Conservation (phyloP, 1,140 invertebrate genomes). For the Drosophila pandora region DNA sequence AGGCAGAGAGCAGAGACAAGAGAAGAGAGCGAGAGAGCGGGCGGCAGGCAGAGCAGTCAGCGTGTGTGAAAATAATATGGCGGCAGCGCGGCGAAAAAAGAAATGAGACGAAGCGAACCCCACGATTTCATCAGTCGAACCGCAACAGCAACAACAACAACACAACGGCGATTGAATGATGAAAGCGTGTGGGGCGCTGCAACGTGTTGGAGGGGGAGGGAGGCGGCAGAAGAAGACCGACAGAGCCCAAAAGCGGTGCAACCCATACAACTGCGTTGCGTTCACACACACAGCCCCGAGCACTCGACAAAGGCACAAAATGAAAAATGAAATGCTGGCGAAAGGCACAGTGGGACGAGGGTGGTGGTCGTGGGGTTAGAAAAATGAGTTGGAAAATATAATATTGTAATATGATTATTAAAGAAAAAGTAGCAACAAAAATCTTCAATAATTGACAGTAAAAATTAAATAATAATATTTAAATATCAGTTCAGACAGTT, state of each 20-base stretch:
- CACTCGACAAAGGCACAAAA: constrained; percentile 55
- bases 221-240: constrained; percentile 19
- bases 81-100: constrained; percentile 41
- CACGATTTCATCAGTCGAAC: constrained; percentile 45
- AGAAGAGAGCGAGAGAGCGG: constrained; percentile 38
- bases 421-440: background rate
- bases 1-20: constrained; percentile 8
- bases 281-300: constrained; percentile 10
- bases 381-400: no score
- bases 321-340: constrained; percentile 74
- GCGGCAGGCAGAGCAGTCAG: constrained; percentile 52
- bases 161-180: constrained; percentile 53
- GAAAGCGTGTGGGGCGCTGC: constrained; percentile 32
- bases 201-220: constrained; percentile 2
- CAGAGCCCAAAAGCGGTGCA: constrained; percentile 56
- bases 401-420: background rate
- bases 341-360: constrained; percentile 56
- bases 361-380: background rate
- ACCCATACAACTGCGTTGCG: constrained; percentile 40
- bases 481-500: no score
- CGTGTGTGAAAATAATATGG: constrained; percentile 75
- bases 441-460: no score
- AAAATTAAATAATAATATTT: no score
- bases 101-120: constrained; percentile 33
- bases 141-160: constrained; percentile 24